phyloP scores from a whole-genome alignment of 2,797 vertebrate genomes.

The Macroramphosus scolopax region DNA sequence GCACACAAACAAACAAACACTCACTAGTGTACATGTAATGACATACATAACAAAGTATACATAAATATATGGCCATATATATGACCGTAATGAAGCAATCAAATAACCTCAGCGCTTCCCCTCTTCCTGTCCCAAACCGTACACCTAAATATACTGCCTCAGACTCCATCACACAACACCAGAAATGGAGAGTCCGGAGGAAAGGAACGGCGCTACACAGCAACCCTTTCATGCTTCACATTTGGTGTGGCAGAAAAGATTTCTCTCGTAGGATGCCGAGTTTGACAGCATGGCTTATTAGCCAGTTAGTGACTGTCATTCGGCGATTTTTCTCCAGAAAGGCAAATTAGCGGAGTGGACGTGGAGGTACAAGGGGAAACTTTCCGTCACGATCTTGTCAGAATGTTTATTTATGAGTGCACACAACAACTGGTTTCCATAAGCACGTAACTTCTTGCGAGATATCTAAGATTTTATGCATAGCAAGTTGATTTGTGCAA shows the following conservation, averaged over 20 bases:
- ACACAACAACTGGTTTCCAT: too few relatives aligned
- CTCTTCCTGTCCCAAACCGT: constrained; percentile 68
- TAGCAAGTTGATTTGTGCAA: too few relatives aligned
- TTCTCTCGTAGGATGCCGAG: constrained; percentile 38
- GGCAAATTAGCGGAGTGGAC: constrained; percentile 5
- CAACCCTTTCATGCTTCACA: constrained; percentile 54
- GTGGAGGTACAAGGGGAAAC: constrained; percentile 5
- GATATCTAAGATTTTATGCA: too few relatives aligned
- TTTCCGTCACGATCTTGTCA: too few relatives aligned
- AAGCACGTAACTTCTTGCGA: too few relatives aligned
- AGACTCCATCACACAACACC: constrained; percentile 38
- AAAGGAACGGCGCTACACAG: constrained; percentile 40
- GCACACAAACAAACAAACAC: constrained; percentile 73
- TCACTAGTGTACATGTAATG: constrained; percentile 71
- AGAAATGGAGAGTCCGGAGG: constrained; percentile 27
- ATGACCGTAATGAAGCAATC: constrained; percentile 76
- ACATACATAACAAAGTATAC: constrained; percentile 75
- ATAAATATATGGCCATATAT: constrained; percentile 73
- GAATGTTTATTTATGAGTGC: too few relatives aligned
- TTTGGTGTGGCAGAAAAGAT: constrained; percentile 33
- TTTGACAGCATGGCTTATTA: constrained; percentile 42
- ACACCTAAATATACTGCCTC: constrained; percentile 62
- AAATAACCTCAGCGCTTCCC: constrained; percentile 74
- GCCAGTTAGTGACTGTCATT: constrained; percentile 35
- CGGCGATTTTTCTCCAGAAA: constrained; percentile 4